A percentile compares a stretch with the other conserved stretches of the same genome.
These are phyloP conservation scores for Campylomormyrus numenius DNA, from an alignment of 2,113 vertebrate species.

Conservation along the genomic window DNA sequence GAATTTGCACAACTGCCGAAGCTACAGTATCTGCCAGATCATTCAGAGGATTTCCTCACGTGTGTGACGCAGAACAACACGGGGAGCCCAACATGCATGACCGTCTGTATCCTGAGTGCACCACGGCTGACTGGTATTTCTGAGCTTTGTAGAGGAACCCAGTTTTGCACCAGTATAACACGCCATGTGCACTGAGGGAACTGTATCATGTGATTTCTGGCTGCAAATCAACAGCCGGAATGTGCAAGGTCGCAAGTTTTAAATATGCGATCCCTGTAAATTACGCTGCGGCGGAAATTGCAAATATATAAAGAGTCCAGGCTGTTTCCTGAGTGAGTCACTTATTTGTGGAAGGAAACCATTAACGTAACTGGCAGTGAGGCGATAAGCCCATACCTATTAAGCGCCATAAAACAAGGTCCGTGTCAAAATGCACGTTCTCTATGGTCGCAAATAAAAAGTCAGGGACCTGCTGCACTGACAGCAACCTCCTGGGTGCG, in stretches of 20 bases:
- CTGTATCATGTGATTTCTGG: not conserved
- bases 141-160: not conserved
- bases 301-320: not conserved
- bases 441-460: not conserved
- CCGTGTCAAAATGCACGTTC: not conserved
- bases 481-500: not conserved
- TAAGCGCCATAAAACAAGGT: not conserved
- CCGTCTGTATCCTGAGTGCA: not conserved
- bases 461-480: not conserved
- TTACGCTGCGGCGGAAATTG: not conserved
- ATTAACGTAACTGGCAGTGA: not conserved
- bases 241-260: not conserved
- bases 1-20: not conserved
- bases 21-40: not conserved
- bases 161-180: not conserved
- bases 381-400: not conserved
- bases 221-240: not conserved
- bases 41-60: not conserved
- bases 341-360: not conserved
- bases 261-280: not conserved
- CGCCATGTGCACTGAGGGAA: not conserved
- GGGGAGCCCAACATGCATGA: not conserved
- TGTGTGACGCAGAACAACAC: not conserved
- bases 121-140: not conserved
- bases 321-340: not conserved